phyloP scores from a whole-genome alignment of 2,113 vertebrate species.

The Alligator mississippiensis region DNA sequence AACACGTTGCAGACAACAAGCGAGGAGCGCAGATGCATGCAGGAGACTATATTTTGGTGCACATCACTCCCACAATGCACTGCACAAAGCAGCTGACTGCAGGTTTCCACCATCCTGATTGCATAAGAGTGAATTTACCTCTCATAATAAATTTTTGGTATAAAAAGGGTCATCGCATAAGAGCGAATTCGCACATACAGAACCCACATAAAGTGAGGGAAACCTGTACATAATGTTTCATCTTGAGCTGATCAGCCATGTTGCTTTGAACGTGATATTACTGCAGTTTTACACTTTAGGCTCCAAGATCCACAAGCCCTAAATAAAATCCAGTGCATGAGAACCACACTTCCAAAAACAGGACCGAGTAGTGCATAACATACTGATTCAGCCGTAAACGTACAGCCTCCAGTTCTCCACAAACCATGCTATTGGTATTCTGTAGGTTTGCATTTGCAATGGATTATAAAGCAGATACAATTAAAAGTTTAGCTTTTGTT shows the following conservation, averaged over 20 bases:
- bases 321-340: not conserved
- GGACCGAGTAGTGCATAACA: not conserved
- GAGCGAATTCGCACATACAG: too few relatives aligned
- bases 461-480: constrained; percentile 68
- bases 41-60: too few relatives aligned
- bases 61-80: too few relatives aligned
- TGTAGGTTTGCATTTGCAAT: constrained; percentile 57
- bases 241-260: not conserved
- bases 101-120: too few relatives aligned
- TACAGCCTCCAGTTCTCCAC: constrained; percentile 48
- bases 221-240: not conserved
- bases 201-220: not conserved
- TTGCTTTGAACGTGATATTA: not conserved
- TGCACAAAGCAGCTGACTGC: too few relatives aligned
- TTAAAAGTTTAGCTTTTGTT: constrained; percentile 32
- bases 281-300: not conserved
- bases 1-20: too few relatives aligned
- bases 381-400: constrained; percentile 34
- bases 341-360: not conserved
- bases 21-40: too few relatives aligned
- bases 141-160: too few relatives aligned
- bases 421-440: constrained; percentile 55
- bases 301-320: not conserved
- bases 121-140: too few relatives aligned
- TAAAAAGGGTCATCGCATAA: too few relatives aligned